These are phyloP conservation scores for Nothocercus julius DNA, from an alignment of 2,113 vertebrate species.

Conservation along the genomic window DNA sequence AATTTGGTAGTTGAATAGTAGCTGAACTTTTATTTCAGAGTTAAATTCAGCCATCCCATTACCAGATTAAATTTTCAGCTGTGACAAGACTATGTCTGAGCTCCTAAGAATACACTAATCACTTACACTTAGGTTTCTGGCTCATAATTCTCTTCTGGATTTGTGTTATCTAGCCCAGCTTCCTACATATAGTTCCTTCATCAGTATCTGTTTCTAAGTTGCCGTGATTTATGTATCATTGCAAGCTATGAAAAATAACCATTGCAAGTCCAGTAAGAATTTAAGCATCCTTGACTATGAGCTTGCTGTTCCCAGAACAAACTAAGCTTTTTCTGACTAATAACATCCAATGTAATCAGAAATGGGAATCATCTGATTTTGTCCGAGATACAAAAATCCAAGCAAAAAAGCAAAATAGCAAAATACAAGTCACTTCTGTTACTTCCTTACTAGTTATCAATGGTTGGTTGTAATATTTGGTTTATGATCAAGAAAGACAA, in stretches of 20 bases:
- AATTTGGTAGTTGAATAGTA: background rate
- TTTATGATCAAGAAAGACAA: background rate
- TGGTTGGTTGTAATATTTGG: background rate
- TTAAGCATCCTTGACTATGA: background rate
- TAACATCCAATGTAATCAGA: background rate
- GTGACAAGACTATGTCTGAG: background rate
- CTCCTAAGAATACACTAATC: background rate
- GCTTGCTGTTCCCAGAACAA: background rate
- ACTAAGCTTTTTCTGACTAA: background rate
- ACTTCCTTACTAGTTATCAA: background rate
- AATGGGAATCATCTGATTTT: background rate
- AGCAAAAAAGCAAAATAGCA: background rate
- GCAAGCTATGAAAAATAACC: background rate
- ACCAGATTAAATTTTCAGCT: background rate
- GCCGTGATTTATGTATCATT: background rate
- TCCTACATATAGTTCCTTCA: background rate
- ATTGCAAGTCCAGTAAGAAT: background rate
- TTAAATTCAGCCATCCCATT: background rate
- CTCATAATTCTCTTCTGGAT: accelerated
- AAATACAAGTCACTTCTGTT: background rate
- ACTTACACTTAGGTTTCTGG: background rate
- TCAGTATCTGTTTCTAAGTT: background rate
- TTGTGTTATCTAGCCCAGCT: background rate
- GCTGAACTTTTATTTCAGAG: background rate
- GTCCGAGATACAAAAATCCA: background rate